A percentile compares a stretch with the other conserved stretches of the same genome.
Evolutionary conservation across 2,888 invertebrate genomes (phyloP).

Genomic region (Acanthosepion lycidas): DNA sequence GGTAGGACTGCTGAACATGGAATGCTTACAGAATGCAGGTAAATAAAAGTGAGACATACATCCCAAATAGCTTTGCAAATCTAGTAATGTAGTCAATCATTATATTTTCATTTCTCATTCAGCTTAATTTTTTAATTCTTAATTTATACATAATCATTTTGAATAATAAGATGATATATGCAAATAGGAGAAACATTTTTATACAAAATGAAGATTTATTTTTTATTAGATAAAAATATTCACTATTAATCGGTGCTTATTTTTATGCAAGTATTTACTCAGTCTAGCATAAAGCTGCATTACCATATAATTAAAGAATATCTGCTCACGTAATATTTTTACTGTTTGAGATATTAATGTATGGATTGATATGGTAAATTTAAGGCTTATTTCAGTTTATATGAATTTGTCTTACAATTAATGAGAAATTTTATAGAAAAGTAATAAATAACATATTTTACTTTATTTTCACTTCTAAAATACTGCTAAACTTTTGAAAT

Average conservation of each 20-base stretch:
- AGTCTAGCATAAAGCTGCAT: not conserved
- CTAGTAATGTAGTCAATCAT: not conserved
- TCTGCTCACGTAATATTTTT: not conserved
- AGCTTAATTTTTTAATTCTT: not conserved
- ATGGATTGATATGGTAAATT: not conserved
- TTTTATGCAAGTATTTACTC: not conserved
- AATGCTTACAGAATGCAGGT: constrained; percentile 33
- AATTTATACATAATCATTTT: not conserved
- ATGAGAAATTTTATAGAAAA: not conserved
- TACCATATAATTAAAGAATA: not conserved
- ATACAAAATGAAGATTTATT: not conserved
- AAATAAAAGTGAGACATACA: not conserved
- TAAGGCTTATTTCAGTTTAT: not conserved
- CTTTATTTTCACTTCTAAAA: no score
- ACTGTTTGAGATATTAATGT: not conserved
- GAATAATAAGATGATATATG: not conserved
- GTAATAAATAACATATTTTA: no score
- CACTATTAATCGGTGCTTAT: not conserved
- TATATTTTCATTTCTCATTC: not conserved
- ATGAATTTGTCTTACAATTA: not conserved
- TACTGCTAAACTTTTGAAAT: no score
- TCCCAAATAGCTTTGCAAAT: constrained; percentile 21
- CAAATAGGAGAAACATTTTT: not conserved
- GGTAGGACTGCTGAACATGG: constrained; percentile 20
- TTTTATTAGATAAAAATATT: not conserved